A percentile compares a stretch with the other conserved stretches of the same genome.
These are phyloP conservation scores for Poeciliopsis prolifica DNA, from an alignment of 2,113 vertebrate genomes.

Conservation along the genomic window DNA sequence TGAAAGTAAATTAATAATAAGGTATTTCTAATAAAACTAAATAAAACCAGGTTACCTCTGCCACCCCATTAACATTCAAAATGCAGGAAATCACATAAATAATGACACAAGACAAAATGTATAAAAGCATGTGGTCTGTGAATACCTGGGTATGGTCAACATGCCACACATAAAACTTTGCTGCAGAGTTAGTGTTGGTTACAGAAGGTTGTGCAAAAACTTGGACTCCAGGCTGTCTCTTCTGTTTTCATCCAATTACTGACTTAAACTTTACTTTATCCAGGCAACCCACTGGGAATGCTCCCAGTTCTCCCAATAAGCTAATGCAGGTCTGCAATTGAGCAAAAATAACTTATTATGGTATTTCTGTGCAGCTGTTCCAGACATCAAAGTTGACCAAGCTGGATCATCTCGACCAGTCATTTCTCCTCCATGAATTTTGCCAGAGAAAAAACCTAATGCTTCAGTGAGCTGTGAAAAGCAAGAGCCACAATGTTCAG, in stretches of 20 bases:
- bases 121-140: background rate
- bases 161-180: background rate
- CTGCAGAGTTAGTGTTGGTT: background rate
- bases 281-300: too few relatives aligned
- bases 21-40: background rate
- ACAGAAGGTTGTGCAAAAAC: background rate
- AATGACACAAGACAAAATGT: background rate
- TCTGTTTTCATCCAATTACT: background rate
- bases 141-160: background rate
- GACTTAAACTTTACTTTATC: background rate
- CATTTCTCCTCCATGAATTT: constrained; percentile 31
- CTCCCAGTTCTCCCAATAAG: too few relatives aligned
- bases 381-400: constrained; percentile 35
- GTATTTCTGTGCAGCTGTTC: background rate
- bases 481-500: constrained; percentile 44
- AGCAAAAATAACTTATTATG: background rate
- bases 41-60: background rate
- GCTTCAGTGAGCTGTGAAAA: constrained; percentile 38
- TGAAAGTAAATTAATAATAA: background rate
- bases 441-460: constrained; percentile 34
- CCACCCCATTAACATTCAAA: background rate
- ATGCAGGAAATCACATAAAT: background rate
- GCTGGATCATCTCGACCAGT: constrained; percentile 11
- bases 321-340: background rate
- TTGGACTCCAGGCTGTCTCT: background rate